Evolutionary conservation across 2,113 vertebrate species (phyloP), one percentile per base, ranked within the genome.

Genomic region (Paedocypris sp.): DNA sequence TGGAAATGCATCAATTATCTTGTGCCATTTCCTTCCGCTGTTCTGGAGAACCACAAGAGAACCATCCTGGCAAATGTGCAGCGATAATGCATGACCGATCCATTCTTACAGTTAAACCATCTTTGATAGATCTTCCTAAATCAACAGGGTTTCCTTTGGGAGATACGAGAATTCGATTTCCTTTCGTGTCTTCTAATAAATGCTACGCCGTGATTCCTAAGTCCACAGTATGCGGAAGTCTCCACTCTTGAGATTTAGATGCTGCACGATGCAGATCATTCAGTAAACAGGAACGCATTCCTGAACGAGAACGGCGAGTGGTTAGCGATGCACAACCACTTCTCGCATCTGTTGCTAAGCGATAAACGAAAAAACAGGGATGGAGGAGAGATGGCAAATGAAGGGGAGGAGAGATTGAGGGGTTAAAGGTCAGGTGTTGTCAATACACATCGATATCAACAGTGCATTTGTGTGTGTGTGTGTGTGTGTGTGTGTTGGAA

Each of bases 361-460:
- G 39, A 45, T 45, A 54, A 22, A 5, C 1, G 13, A 12, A 11
- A 11, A n/a, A 31, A 18, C 8, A 11, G 23, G 5, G 36, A 32
- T 8, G 32, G 18, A 54, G 16, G 20, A 33, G 19, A n/a, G n/a
- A n/a, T 16, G 28, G 23, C 5, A 20, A 22, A 42, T 1, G 20
- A 7, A 22, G 15, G 28, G 22, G 20, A 28, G 28, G 51, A 42
- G 42, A 22, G 59, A 25, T 25, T 23, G 20, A 26, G 32, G 20
- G 64, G 56, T 69, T 33, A 60, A 28, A 64, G 41, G 61, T 51
- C 22, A 49, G 64, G 60, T 60, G 33, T 16, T 35, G 33, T 64
- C 42, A 36, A 60, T 60, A 36, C 25, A 54, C 25, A 54, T 36
- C 52, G 50, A 60, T 64, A 43, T 32, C 35, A 43, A 15, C 6